A percentile compares a stretch with the other conserved stretches of the same genome.
These are phyloP conservation scores for Caenorhabditis sp. DNA, from an alignment of 2,888 invertebrate species.

Conservation along the genomic window DNA sequence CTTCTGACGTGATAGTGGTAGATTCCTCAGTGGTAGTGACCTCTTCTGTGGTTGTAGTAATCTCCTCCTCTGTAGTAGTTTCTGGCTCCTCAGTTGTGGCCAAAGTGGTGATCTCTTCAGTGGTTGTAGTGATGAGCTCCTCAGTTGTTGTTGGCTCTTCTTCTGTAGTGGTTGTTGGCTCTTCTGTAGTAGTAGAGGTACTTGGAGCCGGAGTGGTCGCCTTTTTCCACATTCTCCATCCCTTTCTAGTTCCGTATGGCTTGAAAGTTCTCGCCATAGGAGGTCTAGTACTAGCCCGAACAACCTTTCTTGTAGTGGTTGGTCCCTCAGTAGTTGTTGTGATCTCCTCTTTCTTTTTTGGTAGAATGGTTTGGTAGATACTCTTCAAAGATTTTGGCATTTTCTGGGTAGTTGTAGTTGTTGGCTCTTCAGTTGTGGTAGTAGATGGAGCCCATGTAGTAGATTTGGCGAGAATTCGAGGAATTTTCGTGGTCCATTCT, in stretches of 20 bases:
- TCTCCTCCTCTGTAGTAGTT: slow-evolving; percentile 5
- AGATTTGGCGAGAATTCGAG: slow-evolving; percentile 27
- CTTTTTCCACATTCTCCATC: slow-evolving; percentile 47
- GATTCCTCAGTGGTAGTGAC: slow-evolving; percentile 11
- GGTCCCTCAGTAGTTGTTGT: slow-evolving; percentile 6
- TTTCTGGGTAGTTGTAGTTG: slow-evolving; percentile 27
- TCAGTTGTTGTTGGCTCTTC: slow-evolving; percentile 15
- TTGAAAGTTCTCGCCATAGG: slow-evolving; percentile 18
- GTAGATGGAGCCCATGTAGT: slow-evolving; percentile 25
- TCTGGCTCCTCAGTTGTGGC: slow-evolving; percentile 16
- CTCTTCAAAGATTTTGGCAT: slow-evolving; percentile 48
- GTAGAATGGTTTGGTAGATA: slow-evolving; percentile 50
- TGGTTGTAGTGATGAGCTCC: slow-evolving; percentile 10
- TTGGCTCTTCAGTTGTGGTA: slow-evolving; percentile 1
- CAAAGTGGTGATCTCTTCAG: slow-evolving; percentile 7
- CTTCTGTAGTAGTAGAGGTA: slow-evolving; percentile 13
- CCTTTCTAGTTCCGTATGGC: slow-evolving; percentile 32
- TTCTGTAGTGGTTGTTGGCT: slow-evolving; percentile 16
- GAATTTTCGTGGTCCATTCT: slow-evolving; percentile 39
- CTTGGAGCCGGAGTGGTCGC: slow-evolving; percentile 21
- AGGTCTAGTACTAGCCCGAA: background rate
- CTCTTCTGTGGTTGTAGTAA: slow-evolving; percentile 3
- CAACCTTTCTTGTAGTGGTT: slow-evolving; percentile 5
- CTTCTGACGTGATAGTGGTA: slow-evolving; percentile 2
- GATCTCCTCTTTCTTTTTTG: slow-evolving; percentile 16